A percentile compares a stretch with the other conserved stretches of the same genome.
Conservation (phyloP, 2,113 vertebrate species). For the Actinemys pallida region DNA sequence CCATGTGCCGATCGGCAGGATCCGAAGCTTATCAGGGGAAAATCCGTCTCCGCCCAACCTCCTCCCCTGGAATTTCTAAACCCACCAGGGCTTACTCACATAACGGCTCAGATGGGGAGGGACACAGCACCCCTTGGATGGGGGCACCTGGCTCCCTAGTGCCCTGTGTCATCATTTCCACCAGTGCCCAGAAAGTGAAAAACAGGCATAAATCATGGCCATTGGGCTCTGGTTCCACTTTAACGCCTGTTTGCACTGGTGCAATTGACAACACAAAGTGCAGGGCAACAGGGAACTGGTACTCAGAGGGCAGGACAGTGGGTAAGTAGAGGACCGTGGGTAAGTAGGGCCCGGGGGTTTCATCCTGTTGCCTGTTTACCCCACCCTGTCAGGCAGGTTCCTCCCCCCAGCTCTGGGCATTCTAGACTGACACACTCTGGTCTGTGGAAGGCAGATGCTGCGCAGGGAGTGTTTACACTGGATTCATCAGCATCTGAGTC, state of each 20-base stretch:
- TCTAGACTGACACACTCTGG: background rate
- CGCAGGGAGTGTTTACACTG: background rate
- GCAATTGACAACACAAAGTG: background rate
- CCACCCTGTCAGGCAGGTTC: background rate
- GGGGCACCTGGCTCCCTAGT: background rate
- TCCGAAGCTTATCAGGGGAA: background rate
- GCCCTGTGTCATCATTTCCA: background rate
- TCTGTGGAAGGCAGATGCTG: background rate
- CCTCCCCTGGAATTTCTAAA: background rate
- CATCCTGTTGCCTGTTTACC: background rate
- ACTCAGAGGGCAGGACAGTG: background rate
- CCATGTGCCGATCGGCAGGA: background rate
- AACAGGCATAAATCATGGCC: background rate
- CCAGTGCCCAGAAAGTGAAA: background rate
- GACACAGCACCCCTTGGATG: background rate
- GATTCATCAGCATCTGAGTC: accelerated
- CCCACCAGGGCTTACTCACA: accelerated
- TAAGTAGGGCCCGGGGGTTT: background rate
- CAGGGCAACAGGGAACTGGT: background rate
- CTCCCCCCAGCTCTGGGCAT: background rate
- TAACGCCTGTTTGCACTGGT: background rate
- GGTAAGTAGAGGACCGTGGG: background rate
- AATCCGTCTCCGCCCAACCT: background rate
- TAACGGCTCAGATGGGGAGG: accelerated
- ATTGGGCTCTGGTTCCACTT: background rate